Evolutionary conservation across 2,113 vertebrate species (phyloP), one percentile per base, ranked within the genome.

Genomic region (Cyanistes caeruleus): DNA sequence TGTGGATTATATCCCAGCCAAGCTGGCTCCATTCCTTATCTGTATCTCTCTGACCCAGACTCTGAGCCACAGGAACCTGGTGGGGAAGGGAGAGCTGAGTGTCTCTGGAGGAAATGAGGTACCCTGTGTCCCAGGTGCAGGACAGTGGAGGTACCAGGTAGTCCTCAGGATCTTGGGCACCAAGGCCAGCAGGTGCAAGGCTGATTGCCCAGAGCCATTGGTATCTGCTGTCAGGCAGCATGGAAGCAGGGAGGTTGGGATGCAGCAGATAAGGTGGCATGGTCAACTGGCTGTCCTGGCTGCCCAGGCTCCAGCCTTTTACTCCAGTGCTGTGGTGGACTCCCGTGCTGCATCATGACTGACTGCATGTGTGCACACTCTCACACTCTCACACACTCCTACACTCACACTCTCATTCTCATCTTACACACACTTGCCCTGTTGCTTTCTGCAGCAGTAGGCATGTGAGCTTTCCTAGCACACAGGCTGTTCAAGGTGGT

Each of bases 191-290:
- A 0, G 15, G 20, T 25, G 39, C 46, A 33, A 74, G 51, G 20
- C 33, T n/a, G 44, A 2, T 64, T 15, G 7, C 56, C 27, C 63
- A 17, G 48, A 59, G 31, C 39, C 1, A 0, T 12, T 18, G 5
- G 0, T 63, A 8, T n/a, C 44, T 77, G 2, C 72, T n/a, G 48
- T 15, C 52, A 27, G 52, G 24, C 44, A 59, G 23, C 1, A 0
- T 18, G 84, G 44, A 39, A 22, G 23, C 25, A 13, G 65, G 15
- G 16, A 59, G 8, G 15, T 28, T 53, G 17, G 35, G 43, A 16
- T 58, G 62, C 37, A 20, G 70, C 24, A 21, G 70, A 23, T 75
- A 18, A 30, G 24, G 17, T 5, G 35, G 8, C 53, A 23, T 68
- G 39, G 37, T 0, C 1, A 27, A 3, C 15, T 64, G 16, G 39